phyloP scores from a whole-genome alignment of 2,888 invertebrate species.

The Diarsia brunnea region DNA sequence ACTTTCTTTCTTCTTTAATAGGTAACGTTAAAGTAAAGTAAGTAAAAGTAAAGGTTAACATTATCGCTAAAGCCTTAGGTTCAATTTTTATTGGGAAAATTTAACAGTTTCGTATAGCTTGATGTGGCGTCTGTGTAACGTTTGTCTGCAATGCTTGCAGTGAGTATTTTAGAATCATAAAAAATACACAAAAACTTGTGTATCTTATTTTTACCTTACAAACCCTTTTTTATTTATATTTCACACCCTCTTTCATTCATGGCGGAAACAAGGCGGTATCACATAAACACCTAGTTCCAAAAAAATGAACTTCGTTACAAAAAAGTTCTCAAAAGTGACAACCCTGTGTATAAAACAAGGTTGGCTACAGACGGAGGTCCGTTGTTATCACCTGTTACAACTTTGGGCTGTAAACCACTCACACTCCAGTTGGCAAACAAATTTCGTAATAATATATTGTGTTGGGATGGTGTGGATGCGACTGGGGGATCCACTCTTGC shows the following conservation, averaged over 20 bases:
- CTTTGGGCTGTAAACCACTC: conserved; percentile 81
- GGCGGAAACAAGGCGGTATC: conserved; percentile 2
- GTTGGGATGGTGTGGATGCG: conserved; percentile 67
- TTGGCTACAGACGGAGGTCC: conserved; percentile 58
- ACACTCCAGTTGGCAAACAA: conserved; percentile 77
- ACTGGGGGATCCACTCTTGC: conserved; percentile 3
- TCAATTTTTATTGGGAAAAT: too few relatives aligned
- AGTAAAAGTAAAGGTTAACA: too few relatives aligned
- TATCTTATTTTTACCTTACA: neutral
- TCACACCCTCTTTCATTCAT: neutral
- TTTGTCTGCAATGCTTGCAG: too few relatives aligned
- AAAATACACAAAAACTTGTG: neutral
- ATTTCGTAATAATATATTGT: conserved; percentile 76
- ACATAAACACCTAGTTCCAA: neutral
- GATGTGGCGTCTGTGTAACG: too few relatives aligned
- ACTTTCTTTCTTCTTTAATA: too few relatives aligned
- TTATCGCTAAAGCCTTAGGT: too few relatives aligned
- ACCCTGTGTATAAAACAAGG: conserved; percentile 64
- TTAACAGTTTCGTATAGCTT: too few relatives aligned
- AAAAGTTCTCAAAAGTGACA: conserved; percentile 44
- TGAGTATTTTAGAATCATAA: too few relatives aligned
- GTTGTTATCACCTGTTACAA: conserved; percentile 69
- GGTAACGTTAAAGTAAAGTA: too few relatives aligned
- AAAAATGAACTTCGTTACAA: neutral
- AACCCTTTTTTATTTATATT: neutral